Evolutionary conservation across 2,113 vertebrate species (phyloP).

Genomic region (Emydura subglobosa): DNA sequence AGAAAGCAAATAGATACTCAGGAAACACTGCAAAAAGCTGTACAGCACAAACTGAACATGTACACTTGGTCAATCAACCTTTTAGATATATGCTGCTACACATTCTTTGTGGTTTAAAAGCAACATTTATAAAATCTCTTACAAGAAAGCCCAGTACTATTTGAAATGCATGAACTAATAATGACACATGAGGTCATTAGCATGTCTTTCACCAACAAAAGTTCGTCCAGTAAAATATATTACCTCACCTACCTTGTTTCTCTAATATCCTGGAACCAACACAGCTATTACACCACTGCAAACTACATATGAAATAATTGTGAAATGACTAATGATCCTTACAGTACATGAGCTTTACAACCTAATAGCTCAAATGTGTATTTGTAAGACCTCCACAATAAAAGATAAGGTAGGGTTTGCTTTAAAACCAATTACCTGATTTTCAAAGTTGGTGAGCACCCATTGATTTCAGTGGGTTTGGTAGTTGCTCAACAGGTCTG

Average conservation of each 20-base stretch:
- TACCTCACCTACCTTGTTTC: not conserved
- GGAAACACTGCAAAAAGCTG: conserved; percentile 17
- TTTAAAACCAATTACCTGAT: not conserved
- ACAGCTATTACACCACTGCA: not conserved
- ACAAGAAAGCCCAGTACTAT: not conserved
- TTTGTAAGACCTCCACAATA: not conserved
- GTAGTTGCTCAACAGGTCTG: not conserved
- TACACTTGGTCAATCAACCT: not conserved
- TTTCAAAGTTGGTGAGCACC: not conserved
- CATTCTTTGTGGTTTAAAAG: not conserved
- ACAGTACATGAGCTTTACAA: not conserved
- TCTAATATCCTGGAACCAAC: not conserved
- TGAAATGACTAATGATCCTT: not conserved
- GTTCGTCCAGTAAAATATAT: not conserved
- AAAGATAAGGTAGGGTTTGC: not conserved
- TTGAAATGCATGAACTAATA: not conserved
- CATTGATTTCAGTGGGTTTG: not conserved
- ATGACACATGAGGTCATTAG: not conserved
- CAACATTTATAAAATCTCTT: not conserved
- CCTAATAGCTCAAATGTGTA: not conserved
- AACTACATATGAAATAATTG: not conserved
- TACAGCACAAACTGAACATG: not conserved
- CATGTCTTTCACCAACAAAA: not conserved
- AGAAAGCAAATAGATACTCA: not conserved
- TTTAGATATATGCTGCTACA: not conserved